phyloP scores from a whole-genome alignment of 1,140 invertebrate species.

The Delia radicum region DNA sequence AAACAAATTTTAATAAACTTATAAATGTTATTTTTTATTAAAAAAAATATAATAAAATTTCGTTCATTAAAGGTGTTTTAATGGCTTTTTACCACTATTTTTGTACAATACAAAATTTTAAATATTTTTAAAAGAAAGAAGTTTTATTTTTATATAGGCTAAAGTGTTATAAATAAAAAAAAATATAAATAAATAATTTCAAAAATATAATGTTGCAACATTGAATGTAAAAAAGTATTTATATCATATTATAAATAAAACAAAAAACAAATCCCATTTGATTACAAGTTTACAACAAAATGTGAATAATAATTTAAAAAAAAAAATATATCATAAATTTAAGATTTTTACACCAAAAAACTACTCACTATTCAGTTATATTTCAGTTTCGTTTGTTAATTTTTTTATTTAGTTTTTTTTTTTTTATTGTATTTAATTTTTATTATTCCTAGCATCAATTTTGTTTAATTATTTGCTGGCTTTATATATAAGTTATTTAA shows the following conservation, averaged over 20 bases:
- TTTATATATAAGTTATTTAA: conserved; percentile 11
- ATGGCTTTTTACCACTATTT: conserved; percentile 11
- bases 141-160: conserved; percentile 24
- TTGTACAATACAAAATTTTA: neutral
- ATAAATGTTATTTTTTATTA: conserved; percentile 6
- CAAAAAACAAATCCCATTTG: conserved; percentile 9
- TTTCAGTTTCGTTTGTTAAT: neutral
- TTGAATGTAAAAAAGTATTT: conserved; percentile 15
- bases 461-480: neutral
- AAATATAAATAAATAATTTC: neutral
- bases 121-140: neutral
- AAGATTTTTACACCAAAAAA: neutral
- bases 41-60: neutral
- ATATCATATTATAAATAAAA: neutral
- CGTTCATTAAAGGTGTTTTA: neutral
- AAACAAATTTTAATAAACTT: neutral
- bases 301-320: neutral
- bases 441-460: neutral
- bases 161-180: neutral
- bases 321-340: neutral
- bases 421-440: conserved; percentile 5
- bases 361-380: neutral
- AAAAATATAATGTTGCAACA: conserved; percentile 16
- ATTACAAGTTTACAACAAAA: neutral
- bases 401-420: neutral